Conservation (phyloP, 2,113 vertebrate genomes). For the Ia io region DNA sequence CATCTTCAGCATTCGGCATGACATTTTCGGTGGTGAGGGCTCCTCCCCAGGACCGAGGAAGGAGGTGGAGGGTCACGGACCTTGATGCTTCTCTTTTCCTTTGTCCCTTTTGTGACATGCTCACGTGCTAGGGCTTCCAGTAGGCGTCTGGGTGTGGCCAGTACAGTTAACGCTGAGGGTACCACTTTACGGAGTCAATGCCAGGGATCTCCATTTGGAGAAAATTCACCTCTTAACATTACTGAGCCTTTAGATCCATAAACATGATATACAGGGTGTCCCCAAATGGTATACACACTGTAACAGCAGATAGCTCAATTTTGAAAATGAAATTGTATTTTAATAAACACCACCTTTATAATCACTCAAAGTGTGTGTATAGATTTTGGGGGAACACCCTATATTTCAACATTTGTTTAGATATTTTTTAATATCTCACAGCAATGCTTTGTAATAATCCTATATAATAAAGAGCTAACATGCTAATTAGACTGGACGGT, state of each 20-base stretch:
- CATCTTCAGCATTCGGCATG: fast-evolving
- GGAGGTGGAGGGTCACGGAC: not conserved
- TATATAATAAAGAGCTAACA: too few relatives aligned
- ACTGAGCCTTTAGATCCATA: not conserved
- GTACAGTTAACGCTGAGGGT: not conserved
- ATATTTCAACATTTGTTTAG: not conserved
- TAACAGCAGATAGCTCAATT: too few relatives aligned
- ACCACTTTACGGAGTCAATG: not conserved
- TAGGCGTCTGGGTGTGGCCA: not conserved
- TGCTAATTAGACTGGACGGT: too few relatives aligned
- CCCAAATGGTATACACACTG: too few relatives aligned
- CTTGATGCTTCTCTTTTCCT: not conserved
- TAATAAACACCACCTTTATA: too few relatives aligned
- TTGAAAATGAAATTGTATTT: too few relatives aligned
- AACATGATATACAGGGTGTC: not conserved
- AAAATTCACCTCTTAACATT: not conserved
- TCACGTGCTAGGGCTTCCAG: not conserved
- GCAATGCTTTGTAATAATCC: not conserved
- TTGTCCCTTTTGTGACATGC: not conserved
- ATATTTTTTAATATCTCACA: not conserved
- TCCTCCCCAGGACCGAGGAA: not conserved
- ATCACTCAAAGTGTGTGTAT: too few relatives aligned
- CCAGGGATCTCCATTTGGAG: not conserved
- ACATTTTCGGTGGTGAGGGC: not conserved
- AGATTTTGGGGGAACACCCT: too few relatives aligned